A percentile compares a stretch with the other conserved stretches of the same genome.
Conservation (phyloP, 2,888 invertebrate genomes). For the Galerucella nymphaeae region DNA sequence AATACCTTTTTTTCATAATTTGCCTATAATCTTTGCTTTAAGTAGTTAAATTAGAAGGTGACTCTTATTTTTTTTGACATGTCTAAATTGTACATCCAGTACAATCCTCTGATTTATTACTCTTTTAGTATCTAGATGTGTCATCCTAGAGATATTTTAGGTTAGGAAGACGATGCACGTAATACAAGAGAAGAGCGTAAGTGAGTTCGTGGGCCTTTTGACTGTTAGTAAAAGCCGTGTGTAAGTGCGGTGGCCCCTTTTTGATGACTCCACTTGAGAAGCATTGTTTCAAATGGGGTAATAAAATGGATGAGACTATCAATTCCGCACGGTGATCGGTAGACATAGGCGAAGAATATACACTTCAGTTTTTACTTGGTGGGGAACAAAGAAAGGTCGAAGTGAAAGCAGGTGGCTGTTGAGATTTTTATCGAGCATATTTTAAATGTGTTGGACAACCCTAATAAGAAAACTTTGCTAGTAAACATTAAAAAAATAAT, state of each 20-base stretch:
- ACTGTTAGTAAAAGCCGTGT: constrained; percentile 38
- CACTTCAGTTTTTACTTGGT: constrained; percentile 15
- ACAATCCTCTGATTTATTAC: neutral
- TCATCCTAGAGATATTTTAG: constrained; percentile 29
- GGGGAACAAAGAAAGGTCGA: neutral
- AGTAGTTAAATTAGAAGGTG: neutral
- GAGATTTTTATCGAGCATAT: neutral
- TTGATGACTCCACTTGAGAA: constrained; percentile 49
- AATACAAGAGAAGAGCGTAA: constrained; percentile 14
- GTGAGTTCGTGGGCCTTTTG: constrained; percentile 40
- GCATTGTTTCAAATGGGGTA: constrained; percentile 55
- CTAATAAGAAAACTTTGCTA: neutral
- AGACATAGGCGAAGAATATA: constrained; percentile 28
- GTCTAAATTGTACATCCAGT: neutral
- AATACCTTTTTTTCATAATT: too few species aligned
- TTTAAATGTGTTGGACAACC: neutral
- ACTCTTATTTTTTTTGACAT: neutral
- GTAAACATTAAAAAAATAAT: too few species aligned
- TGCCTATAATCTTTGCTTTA: too few species aligned
- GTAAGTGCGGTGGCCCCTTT: constrained; percentile 42
- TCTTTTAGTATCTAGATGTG: constrained; percentile 5
- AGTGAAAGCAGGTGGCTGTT: constrained; percentile 9
- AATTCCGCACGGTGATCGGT: constrained; percentile 41
- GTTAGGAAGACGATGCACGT: constrained; percentile 36
- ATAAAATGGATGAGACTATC: constrained; percentile 53